Conservation (phyloP, 2,113 vertebrate genomes). For the Nesoenas mayeri region DNA sequence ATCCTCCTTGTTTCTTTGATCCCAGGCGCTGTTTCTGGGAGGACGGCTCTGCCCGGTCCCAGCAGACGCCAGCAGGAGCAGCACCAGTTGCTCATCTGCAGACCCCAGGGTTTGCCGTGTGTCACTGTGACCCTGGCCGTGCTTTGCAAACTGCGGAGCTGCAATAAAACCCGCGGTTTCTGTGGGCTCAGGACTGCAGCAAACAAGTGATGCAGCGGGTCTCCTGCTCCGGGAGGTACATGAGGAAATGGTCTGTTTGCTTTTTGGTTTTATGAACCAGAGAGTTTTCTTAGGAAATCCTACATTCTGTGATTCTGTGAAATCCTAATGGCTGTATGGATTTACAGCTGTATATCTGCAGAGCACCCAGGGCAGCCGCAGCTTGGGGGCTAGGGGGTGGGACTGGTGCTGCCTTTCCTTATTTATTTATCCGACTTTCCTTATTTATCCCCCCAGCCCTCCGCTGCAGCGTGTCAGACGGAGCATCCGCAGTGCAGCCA, state of each 20-base stretch:
- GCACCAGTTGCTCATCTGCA: too few species aligned
- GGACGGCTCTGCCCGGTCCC: not conserved
- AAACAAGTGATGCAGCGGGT: not conserved
- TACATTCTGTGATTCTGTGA: too few species aligned
- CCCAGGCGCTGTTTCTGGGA: not conserved
- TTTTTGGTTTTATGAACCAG: fast-evolving
- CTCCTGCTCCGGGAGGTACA: not conserved
- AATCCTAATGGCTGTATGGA: not conserved
- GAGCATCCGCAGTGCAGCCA: fast-evolving
- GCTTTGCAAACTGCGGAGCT: not conserved
- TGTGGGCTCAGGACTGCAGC: not conserved
- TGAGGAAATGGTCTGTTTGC: not conserved
- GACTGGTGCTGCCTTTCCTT: too few species aligned
- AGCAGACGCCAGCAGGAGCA: not conserved
- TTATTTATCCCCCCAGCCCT: not conserved
- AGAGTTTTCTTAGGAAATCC: not conserved
- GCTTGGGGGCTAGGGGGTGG: fast-evolving
- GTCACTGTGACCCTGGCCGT: too few species aligned
- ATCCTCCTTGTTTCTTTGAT: too few species aligned
- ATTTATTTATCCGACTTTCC: not conserved
- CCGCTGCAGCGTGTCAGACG: fast-evolving
- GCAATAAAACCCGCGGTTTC: not conserved
- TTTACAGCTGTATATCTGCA: too few species aligned
- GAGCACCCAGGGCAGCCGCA: fast-evolving
- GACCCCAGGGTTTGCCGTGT: not conserved